Evolutionary conservation across 2,888 invertebrate species (phyloP), one percentile per base, ranked within the genome.

Genomic region (Tetramorium bicarinatum): DNA sequence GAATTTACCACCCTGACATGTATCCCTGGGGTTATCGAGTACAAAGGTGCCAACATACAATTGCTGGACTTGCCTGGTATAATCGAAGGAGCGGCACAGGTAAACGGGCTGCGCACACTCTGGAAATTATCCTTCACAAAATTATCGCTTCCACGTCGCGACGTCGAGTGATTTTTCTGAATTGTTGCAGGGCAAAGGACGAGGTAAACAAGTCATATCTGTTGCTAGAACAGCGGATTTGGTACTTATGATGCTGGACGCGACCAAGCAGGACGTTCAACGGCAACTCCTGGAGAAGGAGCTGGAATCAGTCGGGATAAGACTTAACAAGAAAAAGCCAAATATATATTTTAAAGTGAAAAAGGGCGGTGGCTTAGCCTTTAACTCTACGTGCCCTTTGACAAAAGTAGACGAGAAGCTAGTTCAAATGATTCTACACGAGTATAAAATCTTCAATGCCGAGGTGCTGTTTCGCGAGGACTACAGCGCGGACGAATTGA

Each of bases 1-100:
- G 99, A 99, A 95, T 99, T 99, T 95, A 99, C 99, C 87, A 99
- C 99, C 0, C 95, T 99, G 83, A 99, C 99, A 11, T 99, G 99
- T 95, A 99, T 99, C 93, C 99, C 99, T 3, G 99, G 99, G 75
- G 99, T 99, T 1, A 99, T 99, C 88, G 98, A 99, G 94, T 99
- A 99, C 95, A 98, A 99, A 94, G 99, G 99, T 64, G 99, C 99
- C 54, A 99, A 99, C 94, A 99, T 99, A 94, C 99, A 99, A 95
- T 96, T 99, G 87, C 96, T 99, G 0, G 99, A 99, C 96, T 96
- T 99, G 94, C 99, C 99, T 83, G 99, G 99, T 94, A 99, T 99
- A 94, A 99, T 99, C 95, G 99, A 99, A 96, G 99, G 99, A 84
- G 99, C 99, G 87, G 97, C 99, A 2, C 99, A 98, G 94, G 96